Evolutionary conservation across 2,888 invertebrate species (phyloP), one percentile per base, ranked within the genome.

Genomic region (Teleogryllus oceanicus): DNA sequence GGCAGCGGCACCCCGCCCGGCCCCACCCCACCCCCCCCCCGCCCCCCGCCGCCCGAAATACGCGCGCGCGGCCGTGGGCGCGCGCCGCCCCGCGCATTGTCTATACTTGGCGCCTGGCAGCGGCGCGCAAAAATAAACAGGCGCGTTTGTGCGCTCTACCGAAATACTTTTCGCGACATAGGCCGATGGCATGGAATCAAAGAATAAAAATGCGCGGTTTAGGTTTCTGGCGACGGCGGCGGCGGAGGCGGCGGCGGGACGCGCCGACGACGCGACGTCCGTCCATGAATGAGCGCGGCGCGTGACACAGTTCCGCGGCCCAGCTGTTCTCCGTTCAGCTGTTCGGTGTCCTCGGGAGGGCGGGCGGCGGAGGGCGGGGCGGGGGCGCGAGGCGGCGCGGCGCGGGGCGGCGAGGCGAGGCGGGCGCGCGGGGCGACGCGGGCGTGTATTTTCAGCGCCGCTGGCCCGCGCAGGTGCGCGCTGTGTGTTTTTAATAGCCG

Each of bases 61-160:
- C 62, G 62, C 62, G 13, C 62, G 62, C n/a, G 62, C 37, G 37
- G 37, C 62, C 62, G 62, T 62, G 62, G 62, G 62, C 62, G 62
- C 16, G 16, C 62, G 16, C 62, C 62, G 13, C 62, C 62, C 62
- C 62, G 75, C 78, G 79, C 78, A 81, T 81, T 81, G 81, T 81
- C 80, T 79, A 81, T 79, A 81, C 80, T 81, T 81, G 81, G 81
- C 81, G 37, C 76, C 80, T 80, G 79, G 79, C 79, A 79, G 79
- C 50, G 75, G 50, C 21, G 79, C 20, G 75, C 50, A 76, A 79
- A 79, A 79, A 79, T 79, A 79, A 79, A 79, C 79, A 76, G 11
- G 37, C 79, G 50, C 75, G 76, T 50, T 76, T 76, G 75, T 76
- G 62, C 62, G 62, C 62, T 62, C 62, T 18, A 62, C 62, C 62